Conservation (phyloP, 2,888 invertebrate species). For the Phymatocera aterrima region DNA sequence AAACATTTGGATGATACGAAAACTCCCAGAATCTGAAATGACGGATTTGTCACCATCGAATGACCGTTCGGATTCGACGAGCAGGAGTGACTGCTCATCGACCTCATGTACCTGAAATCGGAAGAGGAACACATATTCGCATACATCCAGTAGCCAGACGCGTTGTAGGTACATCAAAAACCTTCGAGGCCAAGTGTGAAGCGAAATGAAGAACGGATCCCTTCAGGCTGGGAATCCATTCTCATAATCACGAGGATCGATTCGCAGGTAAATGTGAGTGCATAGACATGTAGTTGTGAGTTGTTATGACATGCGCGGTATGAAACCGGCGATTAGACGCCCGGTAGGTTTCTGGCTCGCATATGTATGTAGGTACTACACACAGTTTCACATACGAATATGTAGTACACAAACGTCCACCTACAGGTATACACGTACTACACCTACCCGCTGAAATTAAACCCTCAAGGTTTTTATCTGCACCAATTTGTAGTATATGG, state of each 20-base stretch:
- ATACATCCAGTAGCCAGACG: background rate
- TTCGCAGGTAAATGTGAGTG: background rate
- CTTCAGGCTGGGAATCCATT: conserved; percentile 1
- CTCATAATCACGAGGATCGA: background rate
- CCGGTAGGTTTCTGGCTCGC: conserved; percentile 9
- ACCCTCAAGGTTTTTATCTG: too few relatives aligned
- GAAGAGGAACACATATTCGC: background rate
- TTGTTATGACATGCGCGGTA: conserved; percentile 17
- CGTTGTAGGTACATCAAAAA: too few relatives aligned
- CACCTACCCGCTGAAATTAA: too few relatives aligned
- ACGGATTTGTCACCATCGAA: too few relatives aligned
- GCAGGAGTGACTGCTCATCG: too few relatives aligned
- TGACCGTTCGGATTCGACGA: too few relatives aligned
- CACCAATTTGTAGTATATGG: too few relatives aligned
- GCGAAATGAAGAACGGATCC: background rate
- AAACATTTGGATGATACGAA: too few relatives aligned
- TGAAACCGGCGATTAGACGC: conserved; percentile 31
- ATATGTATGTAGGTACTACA: background rate
- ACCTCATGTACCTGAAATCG: too few relatives aligned
- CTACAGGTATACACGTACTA: too few relatives aligned
- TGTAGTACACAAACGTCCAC: background rate
- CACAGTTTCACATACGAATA: background rate
- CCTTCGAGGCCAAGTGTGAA: background rate
- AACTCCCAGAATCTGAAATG: too few relatives aligned
- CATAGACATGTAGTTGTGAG: background rate